Percentiles rank a stretch among this genome's conserved stretches.
Conservation (phyloP, 1,140 invertebrate species). For the Penaeus japonicus region DNA sequence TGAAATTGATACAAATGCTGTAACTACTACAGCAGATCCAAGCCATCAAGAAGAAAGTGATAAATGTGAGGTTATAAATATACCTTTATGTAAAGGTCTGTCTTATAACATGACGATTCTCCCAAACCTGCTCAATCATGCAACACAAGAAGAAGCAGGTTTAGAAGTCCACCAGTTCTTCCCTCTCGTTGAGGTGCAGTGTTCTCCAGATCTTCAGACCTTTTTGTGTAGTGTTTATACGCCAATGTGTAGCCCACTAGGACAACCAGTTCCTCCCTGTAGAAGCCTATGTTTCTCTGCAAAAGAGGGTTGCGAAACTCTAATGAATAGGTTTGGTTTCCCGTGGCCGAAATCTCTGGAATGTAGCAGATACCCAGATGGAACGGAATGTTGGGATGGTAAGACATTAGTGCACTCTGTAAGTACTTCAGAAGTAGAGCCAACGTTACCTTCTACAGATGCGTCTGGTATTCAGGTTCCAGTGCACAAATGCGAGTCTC, state of each 20-base stretch:
- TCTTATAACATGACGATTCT: constrained; percentile 95
- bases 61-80: constrained; percentile 87
- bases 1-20: too few relatives aligned
- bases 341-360: constrained; percentile 92
- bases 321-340: constrained; percentile 93
- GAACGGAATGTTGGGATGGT: constrained; percentile 83
- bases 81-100: constrained; percentile 90
- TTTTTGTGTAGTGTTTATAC: constrained; percentile 97
- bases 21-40: too few relatives aligned
- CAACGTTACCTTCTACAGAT: too few relatives aligned
- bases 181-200: constrained; percentile 93
- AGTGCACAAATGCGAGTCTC: too few relatives aligned
- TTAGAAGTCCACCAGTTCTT: constrained; percentile 92
- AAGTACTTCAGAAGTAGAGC: too few relatives aligned
- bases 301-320: constrained; percentile 82
- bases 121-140: constrained; percentile 92
- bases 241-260: constrained; percentile 93
- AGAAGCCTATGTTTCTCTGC: constrained; percentile 88
- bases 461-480: too few relatives aligned
- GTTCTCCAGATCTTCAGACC: constrained; percentile 90
- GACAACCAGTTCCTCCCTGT: constrained; percentile 90
- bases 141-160: constrained; percentile 93
- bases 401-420: constrained; percentile 58
- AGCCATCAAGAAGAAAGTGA: too few relatives aligned
- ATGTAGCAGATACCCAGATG: constrained; percentile 87